Percentiles rank a stretch among this genome's conserved stretches.
Conservation (phyloP, 2,113 vertebrate species). For the Dasyprocta punctata region DNA sequence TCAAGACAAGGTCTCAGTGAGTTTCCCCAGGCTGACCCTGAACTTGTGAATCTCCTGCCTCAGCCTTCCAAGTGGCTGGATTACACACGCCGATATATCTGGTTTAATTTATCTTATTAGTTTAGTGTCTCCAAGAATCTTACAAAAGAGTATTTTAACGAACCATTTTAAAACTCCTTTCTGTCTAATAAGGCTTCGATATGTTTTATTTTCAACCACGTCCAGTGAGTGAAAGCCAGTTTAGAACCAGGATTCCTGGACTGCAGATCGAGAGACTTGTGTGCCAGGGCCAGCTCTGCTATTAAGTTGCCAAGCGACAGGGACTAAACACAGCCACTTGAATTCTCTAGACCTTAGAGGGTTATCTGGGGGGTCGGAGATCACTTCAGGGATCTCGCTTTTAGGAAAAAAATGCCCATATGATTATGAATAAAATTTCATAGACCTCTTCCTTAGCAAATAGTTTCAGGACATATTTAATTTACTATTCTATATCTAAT, state of each 20-base stretch:
- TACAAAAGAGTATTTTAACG: constrained; percentile 26
- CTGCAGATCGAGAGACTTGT: not conserved
- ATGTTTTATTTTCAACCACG: constrained; percentile 10
- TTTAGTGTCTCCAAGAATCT: not conserved
- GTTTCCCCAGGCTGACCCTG: not conserved
- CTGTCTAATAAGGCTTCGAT: not conserved
- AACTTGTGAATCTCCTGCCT: not conserved
- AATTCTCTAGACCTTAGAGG: not conserved
- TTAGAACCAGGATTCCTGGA: not conserved
- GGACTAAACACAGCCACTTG: not conserved
- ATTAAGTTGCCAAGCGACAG: not conserved
- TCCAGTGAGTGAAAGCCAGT: not conserved
- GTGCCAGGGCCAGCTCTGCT: not conserved
- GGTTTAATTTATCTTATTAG: not conserved
- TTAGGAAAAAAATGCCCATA: not conserved
- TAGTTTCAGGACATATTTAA: not conserved
- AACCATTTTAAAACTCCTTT: not conserved
- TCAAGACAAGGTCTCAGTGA: not conserved
- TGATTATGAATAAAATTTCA: not conserved
- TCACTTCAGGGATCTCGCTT: not conserved
- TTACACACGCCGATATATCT: not conserved
- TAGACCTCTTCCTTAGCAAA: not conserved
- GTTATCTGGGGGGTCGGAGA: not conserved
- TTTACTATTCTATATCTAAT: not conserved
- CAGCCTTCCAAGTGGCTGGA: not conserved